Evolutionary conservation across 2,797 vertebrate species (phyloP).

Genomic region (Eutrigla gurnardus): DNA sequence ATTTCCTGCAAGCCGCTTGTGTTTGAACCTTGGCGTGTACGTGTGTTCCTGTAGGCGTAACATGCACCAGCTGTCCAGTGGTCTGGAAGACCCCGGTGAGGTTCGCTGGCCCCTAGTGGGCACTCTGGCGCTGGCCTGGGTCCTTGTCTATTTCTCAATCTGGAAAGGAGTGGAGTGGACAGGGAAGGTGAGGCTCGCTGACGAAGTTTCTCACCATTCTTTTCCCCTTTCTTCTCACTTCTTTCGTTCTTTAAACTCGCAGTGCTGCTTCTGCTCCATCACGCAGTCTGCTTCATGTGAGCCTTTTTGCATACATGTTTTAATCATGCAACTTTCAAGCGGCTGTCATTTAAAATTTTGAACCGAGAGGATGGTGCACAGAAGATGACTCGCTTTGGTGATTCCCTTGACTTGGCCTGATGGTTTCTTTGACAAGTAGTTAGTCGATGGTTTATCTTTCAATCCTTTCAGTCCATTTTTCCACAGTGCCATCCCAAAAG

Average conservation of each 20-base stretch:
- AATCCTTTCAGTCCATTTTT: slow-evolving; percentile 2
- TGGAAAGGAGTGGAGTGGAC: slow-evolving; percentile 98
- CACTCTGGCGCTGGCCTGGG: slow-evolving; percentile 89
- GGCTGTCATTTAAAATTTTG: neutral
- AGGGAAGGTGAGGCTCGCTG: slow-evolving; percentile 86
- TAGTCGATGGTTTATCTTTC: neutral
- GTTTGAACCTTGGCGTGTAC: neutral
- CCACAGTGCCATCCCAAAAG: neutral
- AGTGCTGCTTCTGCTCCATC: neutral
- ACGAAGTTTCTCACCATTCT: neutral
- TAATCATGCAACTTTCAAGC: slow-evolving; percentile 7
- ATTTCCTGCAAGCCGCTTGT: slow-evolving; percentile 7
- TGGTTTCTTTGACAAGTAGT: neutral
- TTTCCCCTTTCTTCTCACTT: neutral
- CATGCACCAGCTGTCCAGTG: slow-evolving; percentile 90
- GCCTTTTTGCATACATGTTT: slow-evolving; percentile 1
- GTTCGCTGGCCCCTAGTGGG: slow-evolving; percentile 92
- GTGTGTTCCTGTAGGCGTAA: slow-evolving; percentile 83
- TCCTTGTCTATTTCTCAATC: slow-evolving; percentile 95
- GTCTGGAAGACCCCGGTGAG: slow-evolving; percentile 89
- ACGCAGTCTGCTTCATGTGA: neutral
- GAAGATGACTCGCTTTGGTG: too few relatives aligned
- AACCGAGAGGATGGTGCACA: too few relatives aligned
- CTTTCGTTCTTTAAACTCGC: neutral
- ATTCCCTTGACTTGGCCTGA: neutral